Conservation (phyloP, 2,113 vertebrate species). For the Hippocampus zosterae region DNA sequence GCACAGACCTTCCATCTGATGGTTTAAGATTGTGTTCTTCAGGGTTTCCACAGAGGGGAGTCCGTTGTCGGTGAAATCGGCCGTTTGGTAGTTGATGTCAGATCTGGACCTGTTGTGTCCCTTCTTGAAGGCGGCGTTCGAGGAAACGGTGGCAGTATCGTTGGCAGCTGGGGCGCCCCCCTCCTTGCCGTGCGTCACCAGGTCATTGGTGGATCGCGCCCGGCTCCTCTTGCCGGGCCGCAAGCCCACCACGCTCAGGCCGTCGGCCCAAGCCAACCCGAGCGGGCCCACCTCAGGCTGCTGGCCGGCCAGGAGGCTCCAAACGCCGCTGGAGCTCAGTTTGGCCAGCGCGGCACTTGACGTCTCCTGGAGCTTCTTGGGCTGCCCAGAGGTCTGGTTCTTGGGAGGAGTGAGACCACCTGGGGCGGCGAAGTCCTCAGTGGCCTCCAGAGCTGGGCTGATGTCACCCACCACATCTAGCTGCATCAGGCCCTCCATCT, state of each 20-base stretch:
- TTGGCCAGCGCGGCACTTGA: slow-evolving; percentile 67
- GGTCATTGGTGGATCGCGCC: slow-evolving; percentile 89
- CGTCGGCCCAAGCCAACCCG: slow-evolving; percentile 79
- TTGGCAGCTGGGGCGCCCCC: slow-evolving; percentile 44
- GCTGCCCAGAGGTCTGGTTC: slow-evolving; percentile 19
- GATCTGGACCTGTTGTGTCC: slow-evolving; percentile 89
- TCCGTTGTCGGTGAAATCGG: slow-evolving; percentile 70
- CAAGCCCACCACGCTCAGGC: slow-evolving; percentile 77
- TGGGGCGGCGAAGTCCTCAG: slow-evolving; percentile 83
- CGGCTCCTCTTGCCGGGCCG: slow-evolving; percentile 83
- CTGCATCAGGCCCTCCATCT: slow-evolving; percentile 79
- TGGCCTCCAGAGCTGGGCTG: slow-evolving; percentile 94
- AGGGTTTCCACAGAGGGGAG: slow-evolving; percentile 66
- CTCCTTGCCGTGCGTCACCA: slow-evolving; percentile 80
- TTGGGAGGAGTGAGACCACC: slow-evolving; percentile 21
- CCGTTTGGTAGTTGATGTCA: slow-evolving; percentile 73
- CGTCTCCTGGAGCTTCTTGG: slow-evolving; percentile 73
- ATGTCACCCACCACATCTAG: slow-evolving; percentile 88
- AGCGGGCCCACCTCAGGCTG: slow-evolving; percentile 74
- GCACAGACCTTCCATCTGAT: slow-evolving; percentile 81
- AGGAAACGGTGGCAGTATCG: slow-evolving; percentile 58
- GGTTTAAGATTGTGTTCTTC: slow-evolving; percentile 76
- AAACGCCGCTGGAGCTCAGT: slow-evolving; percentile 74
- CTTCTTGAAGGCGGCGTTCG: slow-evolving; percentile 77
- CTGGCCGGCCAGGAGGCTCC: slow-evolving; percentile 82